Evolutionary conservation across 2,113 vertebrate species (phyloP), one percentile per base, ranked within the genome.

Genomic region (Semnornis frantzii): DNA sequence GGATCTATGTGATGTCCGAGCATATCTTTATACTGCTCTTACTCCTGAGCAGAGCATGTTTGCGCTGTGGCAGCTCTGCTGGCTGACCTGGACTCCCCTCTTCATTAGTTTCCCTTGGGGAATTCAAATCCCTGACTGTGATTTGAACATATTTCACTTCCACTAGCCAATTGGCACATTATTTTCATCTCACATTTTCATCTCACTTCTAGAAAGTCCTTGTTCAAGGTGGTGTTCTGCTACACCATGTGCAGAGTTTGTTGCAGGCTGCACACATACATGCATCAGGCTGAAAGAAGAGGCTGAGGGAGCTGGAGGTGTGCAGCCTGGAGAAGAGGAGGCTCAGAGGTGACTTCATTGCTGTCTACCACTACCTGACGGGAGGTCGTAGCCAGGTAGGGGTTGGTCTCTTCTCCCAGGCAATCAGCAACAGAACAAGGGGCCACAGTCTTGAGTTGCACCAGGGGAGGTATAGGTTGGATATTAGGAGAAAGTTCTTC

Each of bases 191-290:
- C n/a, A n/a, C n/a, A 28, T 62, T 93, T 82, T 79, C 44, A 10
- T 37, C 55, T 65, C 46, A 2, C 6, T 50, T 72, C 59, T 89
- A 18, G 19, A 34, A 83, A 73, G 12, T 0, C 0, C 1, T 0
- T 5, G 63, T 39, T 50, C n/a, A 31, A 73, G 58, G 54, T 64
- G 63, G 55, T 0, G 0, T 33, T 83, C 58, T 58, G 65, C 44
- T 16, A 3, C 3, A 0, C 13, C 1, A 2, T n/a, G 6, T 15
- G 33, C 62, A 31, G 54, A 55, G 50, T 1, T 0, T 10, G 27
- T 31, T 63, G 39, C 25, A 21, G 68, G n/a, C 39, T 34, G 28
- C 3, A 28, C 19, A 10, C 55, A 12, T 0, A 4, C 1, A 0
- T 63, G 62, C 54, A 42, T 13, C 42, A 42, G 42, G 42, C 14